Evolutionary conservation across 37 sponge, comb jelly and placozoan species (phyloP).

Genomic region (Tethya wilhelma): DNA sequence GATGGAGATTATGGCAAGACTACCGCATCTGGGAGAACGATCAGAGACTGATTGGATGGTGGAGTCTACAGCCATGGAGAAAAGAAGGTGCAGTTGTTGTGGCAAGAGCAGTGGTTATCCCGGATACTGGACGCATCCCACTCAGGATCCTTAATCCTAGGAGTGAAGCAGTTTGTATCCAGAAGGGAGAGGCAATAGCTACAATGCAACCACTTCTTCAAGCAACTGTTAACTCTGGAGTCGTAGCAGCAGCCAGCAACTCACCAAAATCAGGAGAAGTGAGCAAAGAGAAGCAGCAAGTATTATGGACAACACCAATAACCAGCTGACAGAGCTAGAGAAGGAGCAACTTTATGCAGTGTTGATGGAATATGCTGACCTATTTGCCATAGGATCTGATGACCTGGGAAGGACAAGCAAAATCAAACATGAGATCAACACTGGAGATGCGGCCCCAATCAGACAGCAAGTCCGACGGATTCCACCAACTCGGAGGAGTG

Average conservation of each 20-base stretch:
- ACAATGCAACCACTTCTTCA: slow-evolving; percentile 4
- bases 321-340: not conserved
- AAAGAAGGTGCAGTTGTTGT: slow-evolving; percentile 14
- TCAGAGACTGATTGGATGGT: not conserved
- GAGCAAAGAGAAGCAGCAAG: not conserved
- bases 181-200: not conserved
- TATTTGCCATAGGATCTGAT: not conserved
- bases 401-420: slow-evolving; percentile 8
- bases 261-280: not conserved
- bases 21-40: not conserved
- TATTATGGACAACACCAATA: not conserved
- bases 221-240: not conserved
- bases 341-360: slow-evolving; percentile 10
- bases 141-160: slow-evolving; percentile 15
- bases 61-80: not conserved
- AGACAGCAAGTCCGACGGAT: slow-evolving; percentile 20
- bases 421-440: slow-evolving; percentile 18
- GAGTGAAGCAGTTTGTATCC: slow-evolving; percentile 1
- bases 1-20: slow-evolving; percentile 18
- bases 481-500: slow-evolving; percentile 1
- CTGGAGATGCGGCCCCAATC: slow-evolving; percentile 31
- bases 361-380: slow-evolving; percentile 9
- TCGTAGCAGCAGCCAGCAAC: not conserved
- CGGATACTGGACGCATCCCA: not conserved
- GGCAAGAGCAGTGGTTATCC: slow-evolving; percentile 16